Conservation (phyloP, 1,140 invertebrate species). For the Penaeus chinensis region DNA sequence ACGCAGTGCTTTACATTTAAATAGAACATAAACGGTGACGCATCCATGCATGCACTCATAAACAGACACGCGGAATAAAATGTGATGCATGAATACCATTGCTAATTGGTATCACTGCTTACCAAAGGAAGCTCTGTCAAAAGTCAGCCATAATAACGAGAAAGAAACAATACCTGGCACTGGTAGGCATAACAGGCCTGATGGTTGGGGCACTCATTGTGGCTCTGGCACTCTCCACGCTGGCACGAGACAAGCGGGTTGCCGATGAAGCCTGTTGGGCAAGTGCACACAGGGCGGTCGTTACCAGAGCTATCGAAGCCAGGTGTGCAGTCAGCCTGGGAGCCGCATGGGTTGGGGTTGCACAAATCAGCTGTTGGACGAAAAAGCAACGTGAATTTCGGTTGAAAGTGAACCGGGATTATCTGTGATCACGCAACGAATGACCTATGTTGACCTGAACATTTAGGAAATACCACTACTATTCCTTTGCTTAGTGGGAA, state of each 20-base stretch:
- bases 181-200: conserved; percentile 66
- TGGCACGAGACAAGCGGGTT: conserved; percentile 78
- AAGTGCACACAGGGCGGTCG: conserved; percentile 87
- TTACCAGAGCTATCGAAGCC: conserved; percentile 84
- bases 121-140: no score
- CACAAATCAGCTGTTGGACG: conserved; percentile 76
- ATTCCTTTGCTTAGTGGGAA: no score
- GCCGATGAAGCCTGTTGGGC: conserved; percentile 83
- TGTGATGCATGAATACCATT: no score
- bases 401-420: no score
- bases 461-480: no score
- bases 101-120: no score
- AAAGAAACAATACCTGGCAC: conserved; percentile 55
- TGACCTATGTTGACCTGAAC: no score
- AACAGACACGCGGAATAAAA: no score
- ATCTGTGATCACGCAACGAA: no score
- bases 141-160: no score
- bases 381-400: neutral
- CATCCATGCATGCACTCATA: no score
- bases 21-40: no score
- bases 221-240: conserved; percentile 47
- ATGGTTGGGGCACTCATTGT: conserved; percentile 65
- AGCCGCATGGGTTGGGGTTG: conserved; percentile 85
- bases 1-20: conserved; percentile 70
- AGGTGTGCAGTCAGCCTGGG: conserved; percentile 83